Conservation (phyloP, 2,113 vertebrate genomes). For the Microcebus lehilahytsara region DNA sequence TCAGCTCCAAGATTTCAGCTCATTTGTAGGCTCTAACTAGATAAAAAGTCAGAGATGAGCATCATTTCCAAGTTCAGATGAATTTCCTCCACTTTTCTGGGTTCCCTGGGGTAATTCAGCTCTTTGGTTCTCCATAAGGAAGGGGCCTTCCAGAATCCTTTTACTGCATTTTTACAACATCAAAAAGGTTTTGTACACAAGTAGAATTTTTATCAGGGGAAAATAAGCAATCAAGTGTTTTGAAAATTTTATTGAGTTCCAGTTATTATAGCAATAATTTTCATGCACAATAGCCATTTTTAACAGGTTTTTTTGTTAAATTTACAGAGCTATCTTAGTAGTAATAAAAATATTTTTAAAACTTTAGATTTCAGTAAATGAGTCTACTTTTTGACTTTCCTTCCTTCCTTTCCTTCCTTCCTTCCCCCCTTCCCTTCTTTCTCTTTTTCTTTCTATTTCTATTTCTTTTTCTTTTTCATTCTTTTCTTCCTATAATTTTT, state of each 20-base stretch:
- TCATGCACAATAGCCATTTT: conserved; percentile 54
- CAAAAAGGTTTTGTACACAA: conserved; percentile 48
- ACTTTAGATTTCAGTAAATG: conserved; percentile 39
- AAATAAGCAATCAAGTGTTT: conserved; percentile 56
- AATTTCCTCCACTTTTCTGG: background rate
- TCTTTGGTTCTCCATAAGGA: background rate
- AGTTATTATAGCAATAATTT: conserved; percentile 69
- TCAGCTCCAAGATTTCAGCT: background rate
- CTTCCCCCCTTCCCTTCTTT: too few species aligned
- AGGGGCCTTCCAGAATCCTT: background rate
- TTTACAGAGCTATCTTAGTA: conserved; percentile 47
- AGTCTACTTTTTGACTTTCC: background rate
- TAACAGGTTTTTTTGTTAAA: conserved; percentile 52
- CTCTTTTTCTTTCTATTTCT: too few species aligned
- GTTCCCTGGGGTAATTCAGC: conserved; percentile 46
- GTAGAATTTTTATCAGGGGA: conserved; percentile 59
- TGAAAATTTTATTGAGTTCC: conserved; percentile 62
- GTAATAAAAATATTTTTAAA: conserved; percentile 61
- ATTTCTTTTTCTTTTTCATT: background rate
- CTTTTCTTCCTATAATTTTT: too few species aligned
- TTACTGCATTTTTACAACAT: conserved; percentile 48
- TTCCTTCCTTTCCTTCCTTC: too few species aligned
- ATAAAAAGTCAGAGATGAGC: background rate
- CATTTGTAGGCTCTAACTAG: background rate
- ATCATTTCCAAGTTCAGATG: background rate